Evolutionary conservation across 2,797 vertebrate species (phyloP), one percentile per base, ranked within the genome.

Genomic region (Coracias cyanogaster): DNA sequence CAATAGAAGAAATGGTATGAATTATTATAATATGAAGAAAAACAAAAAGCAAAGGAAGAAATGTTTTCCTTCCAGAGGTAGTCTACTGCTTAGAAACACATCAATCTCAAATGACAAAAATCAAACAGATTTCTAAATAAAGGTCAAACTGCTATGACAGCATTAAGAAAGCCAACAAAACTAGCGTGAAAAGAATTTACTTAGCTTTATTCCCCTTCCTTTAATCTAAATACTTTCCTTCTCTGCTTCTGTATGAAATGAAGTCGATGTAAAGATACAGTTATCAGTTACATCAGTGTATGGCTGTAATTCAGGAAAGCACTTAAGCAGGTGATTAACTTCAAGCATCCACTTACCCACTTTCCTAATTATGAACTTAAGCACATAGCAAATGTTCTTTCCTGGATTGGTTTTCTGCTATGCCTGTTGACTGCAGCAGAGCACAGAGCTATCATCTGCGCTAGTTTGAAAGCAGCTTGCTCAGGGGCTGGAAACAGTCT

Each of bases 321-420:
- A 95, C 96, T 97, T 95, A 96, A 93, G 77, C 3, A 94, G 57
- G 52, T 91, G 92, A 94, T 96, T 96, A 94, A 77, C 71, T 95
- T 94, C 76, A 95, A 93, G 82, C 79, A 91, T 87, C 61, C 91
- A 94, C 81, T 95, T 92, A 96, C 78, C 60, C 70, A 60, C 74
- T 95, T 95, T 73, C 88, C 83, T 85, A 94, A 96, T 95, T 92
- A 89, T 43, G 88, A 94, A 84, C 70, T 95, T 82, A 93, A 91
- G 85, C 45, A 3, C 82, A 86, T 91, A 78, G 92, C 94, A 35
- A 15, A 96, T 92, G 81, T 96, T 95, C 76, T 94, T 93, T 93
- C 79, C 79, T 87, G 73, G 66, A 3, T 14, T 70, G 70, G 24
- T 79, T 94, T 85, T 69, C 2, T 33, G 79, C 76, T 66, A 2